Evolutionary conservation across 2,113 vertebrate genomes (phyloP).

Genomic region (Perca schrenkii): DNA sequence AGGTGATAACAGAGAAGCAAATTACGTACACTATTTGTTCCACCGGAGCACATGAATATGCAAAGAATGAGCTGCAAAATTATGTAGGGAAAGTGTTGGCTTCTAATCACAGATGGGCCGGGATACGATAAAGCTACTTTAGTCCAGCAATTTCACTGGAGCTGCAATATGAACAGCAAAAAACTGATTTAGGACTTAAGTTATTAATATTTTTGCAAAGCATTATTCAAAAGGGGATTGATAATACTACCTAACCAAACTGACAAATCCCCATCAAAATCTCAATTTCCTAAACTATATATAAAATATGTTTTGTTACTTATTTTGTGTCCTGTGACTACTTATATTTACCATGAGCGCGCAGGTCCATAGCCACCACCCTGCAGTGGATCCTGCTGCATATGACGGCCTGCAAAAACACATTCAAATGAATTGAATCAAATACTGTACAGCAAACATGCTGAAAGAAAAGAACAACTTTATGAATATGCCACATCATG

Average conservation of each 20-base stretch:
- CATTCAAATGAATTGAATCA: neutral
- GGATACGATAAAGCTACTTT: neutral
- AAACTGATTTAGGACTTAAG: neutral
- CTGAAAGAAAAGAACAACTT: neutral
- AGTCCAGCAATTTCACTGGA: neutral
- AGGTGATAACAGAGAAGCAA: slow-evolving; percentile 26
- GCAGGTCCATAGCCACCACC: slow-evolving; percentile 95
- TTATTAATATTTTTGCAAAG: neutral
- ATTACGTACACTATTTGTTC: neutral
- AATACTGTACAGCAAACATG: neutral
- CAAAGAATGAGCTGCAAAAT: neutral
- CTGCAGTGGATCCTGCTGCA: slow-evolving; percentile 93
- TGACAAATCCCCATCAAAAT: neutral
- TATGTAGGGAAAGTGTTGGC: neutral
- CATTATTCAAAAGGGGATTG: neutral
- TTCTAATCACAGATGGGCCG: neutral
- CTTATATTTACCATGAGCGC: slow-evolving; percentile 90
- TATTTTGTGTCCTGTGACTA: neutral
- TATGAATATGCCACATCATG: neutral
- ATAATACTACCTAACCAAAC: neutral
- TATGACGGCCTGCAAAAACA: slow-evolving; percentile 89
- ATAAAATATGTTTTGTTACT: neutral
- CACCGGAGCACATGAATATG: neutral
- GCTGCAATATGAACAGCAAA: neutral
- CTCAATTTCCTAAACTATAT: neutral